Evolutionary conservation across 1,140 invertebrate species (phyloP).

Genomic region (Brachionus paranguensis): DNA sequence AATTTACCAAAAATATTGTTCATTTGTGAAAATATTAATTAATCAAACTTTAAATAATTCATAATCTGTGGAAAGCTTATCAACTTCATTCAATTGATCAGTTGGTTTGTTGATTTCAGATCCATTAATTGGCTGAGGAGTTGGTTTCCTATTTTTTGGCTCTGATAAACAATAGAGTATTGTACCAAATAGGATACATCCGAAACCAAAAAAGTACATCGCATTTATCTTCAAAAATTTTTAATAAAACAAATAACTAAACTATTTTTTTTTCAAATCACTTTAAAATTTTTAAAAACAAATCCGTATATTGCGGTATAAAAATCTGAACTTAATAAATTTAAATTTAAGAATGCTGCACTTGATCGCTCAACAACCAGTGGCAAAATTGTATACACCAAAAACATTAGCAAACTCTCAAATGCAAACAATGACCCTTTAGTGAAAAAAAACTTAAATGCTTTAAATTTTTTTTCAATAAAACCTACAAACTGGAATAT

Average conservation of each 20-base stretch:
- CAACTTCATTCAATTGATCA: neutral
- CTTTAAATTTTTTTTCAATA: neutral
- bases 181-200: conserved; percentile 68
- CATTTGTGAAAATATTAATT: no score
- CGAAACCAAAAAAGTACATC: conserved; percentile 71
- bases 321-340: conserved; percentile 75
- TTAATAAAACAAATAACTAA: neutral
- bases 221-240: conserved; percentile 65
- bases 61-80: neutral
- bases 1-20: no score
- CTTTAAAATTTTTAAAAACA: conserved; percentile 73
- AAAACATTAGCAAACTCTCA: conserved; percentile 65
- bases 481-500: conserved; percentile 55
- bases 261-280: conserved; percentile 52
- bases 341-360: conserved; percentile 72
- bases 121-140: neutral
- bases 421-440: conserved; percentile 60
- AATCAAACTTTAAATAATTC: neutral
- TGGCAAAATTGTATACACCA: conserved; percentile 71
- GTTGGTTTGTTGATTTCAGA: neutral
- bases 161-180: conserved; percentile 61
- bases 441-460: conserved; percentile 39
- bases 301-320: conserved; percentile 75
- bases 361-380: conserved; percentile 70
- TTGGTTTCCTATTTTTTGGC: conserved; percentile 25